Base-by-base conservation (phyloP, 1,140 invertebrate genomes). In the Drosophila saltans region DNA sequence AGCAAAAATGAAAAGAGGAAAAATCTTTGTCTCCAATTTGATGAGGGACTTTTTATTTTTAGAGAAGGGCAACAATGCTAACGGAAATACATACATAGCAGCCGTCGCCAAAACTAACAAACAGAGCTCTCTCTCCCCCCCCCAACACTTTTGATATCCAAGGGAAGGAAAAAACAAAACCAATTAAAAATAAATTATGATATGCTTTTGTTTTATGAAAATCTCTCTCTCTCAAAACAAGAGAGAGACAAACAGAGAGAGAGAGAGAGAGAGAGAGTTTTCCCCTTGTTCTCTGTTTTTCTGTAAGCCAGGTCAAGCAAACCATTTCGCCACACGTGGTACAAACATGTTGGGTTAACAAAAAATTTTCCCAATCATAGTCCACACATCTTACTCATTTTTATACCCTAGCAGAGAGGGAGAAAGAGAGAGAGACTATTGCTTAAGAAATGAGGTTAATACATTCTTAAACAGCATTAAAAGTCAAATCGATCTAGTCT, bases 121-220 rank as follows among this genome's bases (percentile, higher is more conserved):
- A 30, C n/a, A 33, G 10, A 33, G 43, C 61, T 61, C 62, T 45
- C 66, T n/a, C n/a, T n/a, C 73, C 33, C 16, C 16, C 16, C 16
- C 16, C 16, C 16, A 16, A 16, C 16, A 16, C 16, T 16, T 16
- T 0, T 16, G 33, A 78, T 75, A 81, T 81, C 81, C 78, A 85
- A 85, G 65, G 52, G 67, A 7, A 6, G 33, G 33, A 75, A 66
- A 67, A 64, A 71, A 72, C 48, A 77, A 72, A 88, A 41, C 73
- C 80, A 88, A 88, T 88, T 88, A 80, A 80, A 88, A 82, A 82
- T 88, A 88, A 88, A 88, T 88, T 88, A 88, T 88, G 83, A 80
- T 88, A 58, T 78, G 77, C 66, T 63, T 78, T 72, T 81, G 65
- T 55, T 36, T 28, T 48, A n/a, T 56, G 45, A 52, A 52, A 10